Percentiles rank a stretch among this genome's conserved stretches.
These are phyloP conservation scores for Chionodraco myersi DNA, from an alignment of 2,113 vertebrate genomes.

Conservation along the genomic window DNA sequence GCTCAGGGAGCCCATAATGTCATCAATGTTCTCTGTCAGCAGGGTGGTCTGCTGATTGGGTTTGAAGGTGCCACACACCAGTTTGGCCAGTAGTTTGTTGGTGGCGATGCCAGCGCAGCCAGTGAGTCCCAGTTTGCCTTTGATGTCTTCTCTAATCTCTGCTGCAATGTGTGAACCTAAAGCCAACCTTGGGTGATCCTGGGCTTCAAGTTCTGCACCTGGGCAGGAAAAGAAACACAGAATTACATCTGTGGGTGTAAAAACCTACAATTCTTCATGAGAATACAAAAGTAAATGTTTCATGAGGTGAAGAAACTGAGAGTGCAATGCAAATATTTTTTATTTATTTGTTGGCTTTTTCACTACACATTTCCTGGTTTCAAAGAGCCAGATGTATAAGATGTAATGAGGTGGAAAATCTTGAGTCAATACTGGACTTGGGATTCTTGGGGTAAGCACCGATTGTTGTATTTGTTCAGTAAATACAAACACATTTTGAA, in stretches of 20 bases:
- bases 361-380: conserved; percentile 52
- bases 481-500: no score
- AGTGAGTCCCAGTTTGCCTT: conserved; percentile 85
- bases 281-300: background rate
- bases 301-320: conserved; percentile 44
- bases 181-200: conserved; percentile 77
- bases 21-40: conserved; percentile 83
- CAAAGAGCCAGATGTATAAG: conserved; percentile 27
- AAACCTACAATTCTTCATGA: background rate
- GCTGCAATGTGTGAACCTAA: conserved; percentile 88
- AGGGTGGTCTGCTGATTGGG: conserved; percentile 93
- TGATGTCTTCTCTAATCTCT: conserved; percentile 85
- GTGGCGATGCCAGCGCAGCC: conserved; percentile 89
- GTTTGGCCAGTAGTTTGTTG: conserved; percentile 90
- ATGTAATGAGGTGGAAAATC: background rate
- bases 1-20: conserved; percentile 82
- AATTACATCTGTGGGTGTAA: background rate
- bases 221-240: conserved; percentile 32
- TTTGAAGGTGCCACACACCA: conserved; percentile 90
- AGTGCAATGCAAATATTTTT: conserved; percentile 64
- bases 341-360: conserved; percentile 36
- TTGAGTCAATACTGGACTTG: no score
- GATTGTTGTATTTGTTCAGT: no score
- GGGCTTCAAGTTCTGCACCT: conserved; percentile 77
- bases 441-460: no score